A percentile compares a stretch with the other conserved stretches of the same genome.
These are phyloP conservation scores for Stichopus chloronotus DNA, from an alignment of 35 echinoderm and acorn worm genomes.

Conservation along the genomic window DNA sequence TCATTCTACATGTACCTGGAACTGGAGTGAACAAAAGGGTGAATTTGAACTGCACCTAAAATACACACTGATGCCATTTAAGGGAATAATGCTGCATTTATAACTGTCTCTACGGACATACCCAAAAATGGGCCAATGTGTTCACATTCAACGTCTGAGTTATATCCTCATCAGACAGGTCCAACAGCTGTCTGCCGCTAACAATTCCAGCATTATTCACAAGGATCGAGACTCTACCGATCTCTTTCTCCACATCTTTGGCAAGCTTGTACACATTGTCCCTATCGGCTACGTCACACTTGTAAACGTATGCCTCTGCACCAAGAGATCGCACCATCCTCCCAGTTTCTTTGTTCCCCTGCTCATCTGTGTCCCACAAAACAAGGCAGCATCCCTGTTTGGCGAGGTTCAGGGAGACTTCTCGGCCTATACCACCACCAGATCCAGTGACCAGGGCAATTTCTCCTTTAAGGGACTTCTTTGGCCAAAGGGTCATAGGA, in stretches of 20 bases:
- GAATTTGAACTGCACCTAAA: too few relatives aligned
- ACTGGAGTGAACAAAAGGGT: too few relatives aligned
- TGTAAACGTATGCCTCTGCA: slow-evolving; percentile 45
- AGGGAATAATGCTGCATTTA: too few relatives aligned
- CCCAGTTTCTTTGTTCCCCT: slow-evolving; percentile 59
- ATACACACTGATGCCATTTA: too few relatives aligned
- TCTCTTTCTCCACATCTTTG: slow-evolving; percentile 63
- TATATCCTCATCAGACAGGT: slow-evolving; percentile 70
- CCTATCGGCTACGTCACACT: slow-evolving; percentile 65
- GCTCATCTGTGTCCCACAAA: slow-evolving; percentile 61
- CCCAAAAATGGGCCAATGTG: slow-evolving; percentile 80
- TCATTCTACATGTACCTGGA: too few relatives aligned
- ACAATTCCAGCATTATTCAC: slow-evolving; percentile 94
- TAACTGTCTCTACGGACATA: slow-evolving; percentile 10
- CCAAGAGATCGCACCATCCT: slow-evolving; percentile 28
- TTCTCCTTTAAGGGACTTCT: slow-evolving; percentile 44
- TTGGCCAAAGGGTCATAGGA: slow-evolving; percentile 42
- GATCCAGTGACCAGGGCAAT: slow-evolving; percentile 65
- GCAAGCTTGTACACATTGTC: slow-evolving; percentile 62
- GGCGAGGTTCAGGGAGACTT: slow-evolving; percentile 56
- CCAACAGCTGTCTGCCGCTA: slow-evolving; percentile 61
- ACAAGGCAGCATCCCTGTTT: slow-evolving; percentile 44
- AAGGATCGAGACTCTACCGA: slow-evolving; percentile 75
- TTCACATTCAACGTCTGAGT: slow-evolving; percentile 70
- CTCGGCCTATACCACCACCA: slow-evolving; percentile 70